Base-by-base conservation (phyloP, 2,888 invertebrate genomes). In the Phorcus lineatus region DNA sequence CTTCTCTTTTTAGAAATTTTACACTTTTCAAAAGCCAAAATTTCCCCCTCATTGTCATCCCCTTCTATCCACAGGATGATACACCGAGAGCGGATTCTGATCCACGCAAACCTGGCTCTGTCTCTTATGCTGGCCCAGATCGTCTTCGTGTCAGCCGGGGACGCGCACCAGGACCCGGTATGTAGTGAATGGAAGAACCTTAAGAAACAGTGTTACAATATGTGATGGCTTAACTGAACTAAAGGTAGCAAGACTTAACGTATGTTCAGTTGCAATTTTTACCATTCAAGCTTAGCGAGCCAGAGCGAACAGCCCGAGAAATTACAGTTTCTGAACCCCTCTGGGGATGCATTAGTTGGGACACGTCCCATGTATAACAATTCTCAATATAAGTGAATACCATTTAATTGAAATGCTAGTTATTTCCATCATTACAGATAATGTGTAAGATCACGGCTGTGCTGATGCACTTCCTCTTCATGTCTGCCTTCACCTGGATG, bases 401-500 rank as follows among this genome's bases (percentile, higher is more conserved):
- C n/a, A n/a, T n/a, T n/a, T n/a, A n/a, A n/a, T n/a, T n/a, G n/a
- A n/a, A n/a, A n/a, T n/a, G n/a, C n/a, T n/a, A n/a, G n/a, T n/a
- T n/a, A n/a, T 6, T 47, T 13, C 13, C 47, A 11, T 1, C 13
- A 47, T 24, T 53, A 1, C 83, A 89, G 89, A 80, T 81, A 13
- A 86, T 85, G 11, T 89, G 89, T 78, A 88, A 88, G 66, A 81
- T 82, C 40, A 88, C 88, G 47, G 87, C 89, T 0, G 79, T 86
- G 7, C 66, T 86, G 47, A 81, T 89, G 13, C 89, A 89, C 81
- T 88, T 86, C 79, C 79, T 88, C 74, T 89, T 88, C 77, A 81
- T 88, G 86, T 81, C 88, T 0, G 82, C 88, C 2, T 88, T 88
- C 77, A 79, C 87, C 1, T 89, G 89, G 89, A 89, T 89, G 89